A percentile compares a stretch with the other conserved stretches of the same genome.
phyloP scores from a whole-genome alignment of 1,140 invertebrate species.

The Drosophila gunungcola region DNA sequence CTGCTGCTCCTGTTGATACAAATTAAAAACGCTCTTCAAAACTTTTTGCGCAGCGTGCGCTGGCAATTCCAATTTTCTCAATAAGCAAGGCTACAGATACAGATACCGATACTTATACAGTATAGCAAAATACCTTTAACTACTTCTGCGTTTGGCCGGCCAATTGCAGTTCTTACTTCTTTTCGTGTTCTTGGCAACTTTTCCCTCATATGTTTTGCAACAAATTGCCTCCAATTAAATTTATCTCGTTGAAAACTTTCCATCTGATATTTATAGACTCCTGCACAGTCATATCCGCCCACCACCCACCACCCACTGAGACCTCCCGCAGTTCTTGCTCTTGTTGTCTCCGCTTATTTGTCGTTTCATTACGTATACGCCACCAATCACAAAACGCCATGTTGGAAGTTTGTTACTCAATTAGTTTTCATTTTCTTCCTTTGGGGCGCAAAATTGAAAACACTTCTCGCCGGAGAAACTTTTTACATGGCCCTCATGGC shows the following conservation, averaged over 20 bases:
- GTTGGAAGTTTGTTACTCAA: slow-evolving; percentile 80
- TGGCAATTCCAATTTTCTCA: slow-evolving; percentile 70
- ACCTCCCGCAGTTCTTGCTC: slow-evolving; percentile 32
- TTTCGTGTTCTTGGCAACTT: slow-evolving; percentile 65
- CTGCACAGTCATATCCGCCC: slow-evolving; percentile 27
- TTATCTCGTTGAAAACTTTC: slow-evolving; percentile 84
- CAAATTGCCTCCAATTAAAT: slow-evolving; percentile 84
- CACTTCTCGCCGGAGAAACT: slow-evolving; percentile 68
- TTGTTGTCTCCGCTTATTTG: slow-evolving; percentile 69
- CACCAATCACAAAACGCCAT: slow-evolving; percentile 78
- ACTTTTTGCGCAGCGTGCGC: slow-evolving; percentile 58
- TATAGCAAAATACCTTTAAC: slow-evolving; percentile 47
- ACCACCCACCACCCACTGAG: neutral
- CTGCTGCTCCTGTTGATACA: slow-evolving; percentile 59
- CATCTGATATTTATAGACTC: slow-evolving; percentile 82
- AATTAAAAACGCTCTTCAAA: slow-evolving; percentile 75
- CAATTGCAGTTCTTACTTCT: slow-evolving; percentile 80
- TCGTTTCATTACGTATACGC: slow-evolving; percentile 80
- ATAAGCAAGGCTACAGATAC: slow-evolving; percentile 32
- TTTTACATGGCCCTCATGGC: slow-evolving; percentile 63
- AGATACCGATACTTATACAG: slow-evolving; percentile 5
- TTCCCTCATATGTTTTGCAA: slow-evolving; percentile 70
- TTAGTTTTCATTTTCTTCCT: slow-evolving; percentile 76
- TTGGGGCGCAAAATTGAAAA: slow-evolving; percentile 73
- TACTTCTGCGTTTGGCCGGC: slow-evolving; percentile 37